These are phyloP conservation scores for Lepidochrysops patricia DNA, from an alignment of 2,888 invertebrate species.

Conservation along the genomic window DNA sequence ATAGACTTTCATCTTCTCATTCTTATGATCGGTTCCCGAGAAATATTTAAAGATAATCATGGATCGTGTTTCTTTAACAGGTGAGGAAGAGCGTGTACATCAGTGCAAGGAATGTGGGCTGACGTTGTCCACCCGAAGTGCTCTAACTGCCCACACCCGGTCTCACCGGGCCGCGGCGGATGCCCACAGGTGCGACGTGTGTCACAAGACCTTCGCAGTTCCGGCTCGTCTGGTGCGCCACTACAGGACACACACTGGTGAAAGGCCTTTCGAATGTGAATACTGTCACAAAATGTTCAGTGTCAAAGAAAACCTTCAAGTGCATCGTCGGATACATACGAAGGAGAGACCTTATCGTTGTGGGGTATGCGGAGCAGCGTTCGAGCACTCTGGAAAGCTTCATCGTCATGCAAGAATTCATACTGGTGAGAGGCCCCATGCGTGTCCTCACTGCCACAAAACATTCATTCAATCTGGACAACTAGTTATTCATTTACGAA, in stretches of 20 bases:
- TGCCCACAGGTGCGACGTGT: slow-evolving; percentile 91
- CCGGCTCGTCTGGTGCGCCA: slow-evolving; percentile 89
- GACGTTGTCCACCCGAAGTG: slow-evolving; percentile 83
- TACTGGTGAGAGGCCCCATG: slow-evolving; percentile 92
- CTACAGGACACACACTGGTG: slow-evolving; percentile 92
- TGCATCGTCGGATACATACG: slow-evolving; percentile 91
- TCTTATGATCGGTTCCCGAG: slow-evolving; percentile 15
- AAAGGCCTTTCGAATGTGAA: slow-evolving; percentile 92
- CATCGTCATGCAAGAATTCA: slow-evolving; percentile 94
- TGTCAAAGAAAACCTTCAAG: slow-evolving; percentile 93
- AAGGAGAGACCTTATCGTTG: slow-evolving; percentile 94
- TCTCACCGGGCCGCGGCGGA: slow-evolving; percentile 71
- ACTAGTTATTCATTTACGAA: slow-evolving; percentile 91
- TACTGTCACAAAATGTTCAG: slow-evolving; percentile 94
- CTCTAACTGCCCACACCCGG: slow-evolving; percentile 81
- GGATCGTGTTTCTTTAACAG: slow-evolving; percentile 55
- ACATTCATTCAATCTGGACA: slow-evolving; percentile 95
- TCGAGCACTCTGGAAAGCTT: slow-evolving; percentile 92
- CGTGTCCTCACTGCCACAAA: slow-evolving; percentile 89
- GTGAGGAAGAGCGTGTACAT: slow-evolving; percentile 65
- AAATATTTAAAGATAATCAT: slow-evolving; percentile 34
- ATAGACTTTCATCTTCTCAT: slow-evolving; percentile 14
- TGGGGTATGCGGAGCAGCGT: slow-evolving; percentile 89
- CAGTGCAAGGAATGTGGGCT: slow-evolving; percentile 83
- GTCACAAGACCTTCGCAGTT: slow-evolving; percentile 92